Conservation (phyloP, 64 coral and sea anemone species). For the Astreopora myriophthalma region DNA sequence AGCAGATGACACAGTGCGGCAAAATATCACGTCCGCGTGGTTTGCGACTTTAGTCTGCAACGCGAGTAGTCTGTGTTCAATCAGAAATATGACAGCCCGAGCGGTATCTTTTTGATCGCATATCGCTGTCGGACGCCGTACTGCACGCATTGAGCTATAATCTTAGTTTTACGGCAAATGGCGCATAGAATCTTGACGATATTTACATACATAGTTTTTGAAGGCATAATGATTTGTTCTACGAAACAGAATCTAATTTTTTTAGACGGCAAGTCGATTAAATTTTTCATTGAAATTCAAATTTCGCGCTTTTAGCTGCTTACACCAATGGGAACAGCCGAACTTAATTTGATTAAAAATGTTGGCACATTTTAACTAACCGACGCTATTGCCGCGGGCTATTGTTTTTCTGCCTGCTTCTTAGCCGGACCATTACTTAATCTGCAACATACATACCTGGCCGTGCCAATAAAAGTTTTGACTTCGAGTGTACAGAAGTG, state of each 20-base stretch:
- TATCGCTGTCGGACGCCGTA: not conserved
- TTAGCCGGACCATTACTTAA: not conserved
- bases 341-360: not conserved
- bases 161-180: not conserved
- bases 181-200: not conserved
- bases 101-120: not conserved
- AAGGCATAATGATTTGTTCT: not conserved
- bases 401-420: conserved; percentile 1
- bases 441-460: not conserved
- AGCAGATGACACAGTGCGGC: not conserved
- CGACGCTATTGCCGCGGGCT: not conserved
- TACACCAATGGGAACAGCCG: not conserved
- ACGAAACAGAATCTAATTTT: not conserved
- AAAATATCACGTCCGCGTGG: not conserved
- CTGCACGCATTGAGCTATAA: not conserved
- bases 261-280: not conserved
- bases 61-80: not conserved
- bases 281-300: not conserved
- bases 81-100: not conserved
- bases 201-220: not conserved
- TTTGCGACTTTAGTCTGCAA: too few species aligned
- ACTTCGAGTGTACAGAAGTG: not conserved
- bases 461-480: not conserved
- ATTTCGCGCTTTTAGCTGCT: not conserved
- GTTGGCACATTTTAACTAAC: not conserved